phyloP scores from a whole-genome alignment of 2,113 vertebrate genomes.

The Heterotilapia buettikoferi region DNA sequence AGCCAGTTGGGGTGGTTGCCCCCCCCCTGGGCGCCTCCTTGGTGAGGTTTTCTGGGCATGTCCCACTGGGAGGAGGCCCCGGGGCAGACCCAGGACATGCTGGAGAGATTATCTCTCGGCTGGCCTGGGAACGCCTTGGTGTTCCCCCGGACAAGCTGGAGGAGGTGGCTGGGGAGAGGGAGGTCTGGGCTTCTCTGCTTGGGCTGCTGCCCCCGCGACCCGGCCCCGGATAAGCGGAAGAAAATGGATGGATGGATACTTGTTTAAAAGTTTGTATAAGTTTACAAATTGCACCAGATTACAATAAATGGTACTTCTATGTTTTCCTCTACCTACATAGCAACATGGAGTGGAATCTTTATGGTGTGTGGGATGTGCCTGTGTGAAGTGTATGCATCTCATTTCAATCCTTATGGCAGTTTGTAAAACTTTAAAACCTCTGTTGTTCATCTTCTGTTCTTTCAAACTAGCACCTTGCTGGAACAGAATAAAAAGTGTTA shows the following conservation, averaged over 20 bases:
- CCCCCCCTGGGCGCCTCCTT: neutral
- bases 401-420: neutral
- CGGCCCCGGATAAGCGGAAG: fast-evolving
- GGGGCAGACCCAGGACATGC: too few species aligned
- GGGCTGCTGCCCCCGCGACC: fast-evolving
- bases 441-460: neutral
- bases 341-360: neutral
- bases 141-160: too few species aligned
- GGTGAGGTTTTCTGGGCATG: too few species aligned
- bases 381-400: neutral
- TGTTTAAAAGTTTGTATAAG: neutral
- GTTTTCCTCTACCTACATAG: neutral
- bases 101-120: too few species aligned
- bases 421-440: neutral
- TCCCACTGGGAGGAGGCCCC: too few species aligned
- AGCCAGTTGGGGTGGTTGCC: neutral
- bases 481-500: neutral
- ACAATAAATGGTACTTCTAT: neutral
- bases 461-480: neutral
- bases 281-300: neutral
- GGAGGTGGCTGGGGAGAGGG: too few species aligned
- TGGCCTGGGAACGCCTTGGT: too few species aligned
- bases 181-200: neutral
- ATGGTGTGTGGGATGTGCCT: neutral
- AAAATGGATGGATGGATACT: neutral